Conservation (phyloP, 2,888 invertebrate genomes). For the Aphodius granarius region DNA sequence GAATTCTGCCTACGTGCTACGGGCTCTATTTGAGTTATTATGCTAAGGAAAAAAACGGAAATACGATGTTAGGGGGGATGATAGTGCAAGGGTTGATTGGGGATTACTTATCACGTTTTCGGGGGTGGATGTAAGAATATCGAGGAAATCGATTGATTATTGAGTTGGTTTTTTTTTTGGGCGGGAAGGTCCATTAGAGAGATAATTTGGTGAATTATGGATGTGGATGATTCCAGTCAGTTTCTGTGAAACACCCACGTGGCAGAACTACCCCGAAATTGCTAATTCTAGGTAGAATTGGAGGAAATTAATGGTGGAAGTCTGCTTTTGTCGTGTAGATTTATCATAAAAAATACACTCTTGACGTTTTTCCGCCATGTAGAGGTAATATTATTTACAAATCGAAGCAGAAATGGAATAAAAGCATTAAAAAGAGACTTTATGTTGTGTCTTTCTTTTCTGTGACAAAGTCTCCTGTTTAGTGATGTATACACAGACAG, state of each 20-base stretch:
- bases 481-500: too few species aligned
- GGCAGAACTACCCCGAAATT: neutral
- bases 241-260: neutral
- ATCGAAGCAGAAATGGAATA: too few species aligned
- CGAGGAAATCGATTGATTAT: neutral
- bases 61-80: neutral
- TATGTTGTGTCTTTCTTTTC: too few species aligned
- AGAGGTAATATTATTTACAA: too few species aligned
- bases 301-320: neutral
- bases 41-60: conserved; percentile 43
- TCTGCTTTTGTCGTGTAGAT: too few species aligned
- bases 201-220: neutral
- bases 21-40: conserved; percentile 45
- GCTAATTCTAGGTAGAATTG: too few species aligned
- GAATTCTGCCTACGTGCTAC: conserved; percentile 53
- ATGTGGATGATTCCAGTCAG: neutral
- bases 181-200: neutral
- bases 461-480: too few species aligned
- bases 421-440: too few species aligned
- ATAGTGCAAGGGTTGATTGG: neutral
- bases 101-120: neutral
- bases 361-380: too few species aligned
- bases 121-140: neutral
- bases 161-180: neutral
- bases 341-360: too few species aligned